phyloP scores from a whole-genome alignment of 2,113 vertebrate genomes.

The Corvus moneduloides region DNA sequence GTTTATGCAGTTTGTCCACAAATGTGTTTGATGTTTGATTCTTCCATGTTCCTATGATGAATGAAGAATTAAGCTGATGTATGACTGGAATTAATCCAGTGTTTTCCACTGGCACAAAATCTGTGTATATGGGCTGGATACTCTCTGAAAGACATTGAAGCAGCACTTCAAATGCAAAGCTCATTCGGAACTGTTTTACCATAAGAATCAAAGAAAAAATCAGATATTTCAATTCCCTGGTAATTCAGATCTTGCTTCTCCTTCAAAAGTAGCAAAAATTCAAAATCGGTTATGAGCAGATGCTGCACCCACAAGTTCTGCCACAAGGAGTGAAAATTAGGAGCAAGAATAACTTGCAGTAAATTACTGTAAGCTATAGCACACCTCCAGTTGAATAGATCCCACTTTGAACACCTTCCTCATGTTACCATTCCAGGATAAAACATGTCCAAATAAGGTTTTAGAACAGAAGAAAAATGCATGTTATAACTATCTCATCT shows the following conservation, averaged over 20 bases:
- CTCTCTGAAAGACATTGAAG: neutral
- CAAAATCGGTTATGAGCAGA: neutral
- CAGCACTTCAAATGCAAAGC: neutral
- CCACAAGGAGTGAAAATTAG: neutral
- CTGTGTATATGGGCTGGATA: neutral
- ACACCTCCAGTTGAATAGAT: neutral
- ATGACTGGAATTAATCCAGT: neutral
- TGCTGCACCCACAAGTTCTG: neutral
- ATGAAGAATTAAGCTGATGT: neutral
- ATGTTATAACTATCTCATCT: neutral
- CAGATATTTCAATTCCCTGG: neutral
- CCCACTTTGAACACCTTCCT: neutral
- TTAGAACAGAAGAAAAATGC: neutral
- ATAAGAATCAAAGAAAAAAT: neutral
- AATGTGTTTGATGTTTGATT: neutral
- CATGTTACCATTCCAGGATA: neutral
- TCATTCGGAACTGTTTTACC: neutral
- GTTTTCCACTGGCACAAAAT: slow-evolving; percentile 23
- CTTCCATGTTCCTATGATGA: neutral
- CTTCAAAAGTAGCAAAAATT: neutral
- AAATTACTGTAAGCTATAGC: neutral
- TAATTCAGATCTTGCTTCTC: neutral
- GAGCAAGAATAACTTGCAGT: neutral
- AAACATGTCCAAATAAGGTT: neutral
- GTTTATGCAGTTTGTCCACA: neutral